Base-by-base conservation (phyloP, 1,140 invertebrate species). In the Stratiolaelaps scimitus region DNA sequence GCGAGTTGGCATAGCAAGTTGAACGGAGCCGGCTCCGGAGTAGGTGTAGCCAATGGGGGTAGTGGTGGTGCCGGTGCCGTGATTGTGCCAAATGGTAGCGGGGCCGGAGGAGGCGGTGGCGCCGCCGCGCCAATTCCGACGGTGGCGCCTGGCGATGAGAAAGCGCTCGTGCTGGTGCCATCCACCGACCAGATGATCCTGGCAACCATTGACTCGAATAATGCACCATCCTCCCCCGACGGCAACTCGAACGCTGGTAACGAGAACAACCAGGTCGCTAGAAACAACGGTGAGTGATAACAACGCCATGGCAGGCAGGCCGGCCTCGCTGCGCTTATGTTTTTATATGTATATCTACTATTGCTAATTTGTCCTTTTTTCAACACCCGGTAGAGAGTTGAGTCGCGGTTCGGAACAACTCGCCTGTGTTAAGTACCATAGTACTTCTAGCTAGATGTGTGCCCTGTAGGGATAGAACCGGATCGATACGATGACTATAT, bases 261-360 rank as follows among this genome's bases (percentile, higher is more conserved):
- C 15, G 53, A 60, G 17, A 60, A 60, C 53, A 60, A 17, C 53
- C 53, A 60, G 53, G 53, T 60, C 53, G 53, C 53, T 60, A 60
- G 53, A 60, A 60, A 60, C 53, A 60, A 60, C 34, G 26, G 53
- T 60, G 26, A 60, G 23, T 60, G 17, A 10, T n/a, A n/a, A n/a
- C n/a, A n/a, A n/a, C n/a, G n/a, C n/a, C n/a, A n/a, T n/a, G n/a
- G n/a, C n/a, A n/a, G n/a, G n/a, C n/a, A n/a, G n/a, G n/a, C n/a
- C n/a, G n/a, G n/a, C n/a, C n/a, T n/a, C n/a, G n/a, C n/a, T n/a
- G n/a, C n/a, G n/a, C n/a, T n/a, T n/a, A n/a, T n/a, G n/a, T n/a
- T n/a, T n/a, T n/a, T n/a, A n/a, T n/a, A n/a, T n/a, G n/a, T n/a
- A n/a, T n/a, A n/a, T n/a, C n/a, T n/a, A n/a, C n/a, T n/a, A n/a